A percentile compares a stretch with the other conserved stretches of the same genome.
These are phyloP conservation scores for Chascanopsetta lugubris DNA, from an alignment of 2,113 vertebrate species.

Conservation along the genomic window DNA sequence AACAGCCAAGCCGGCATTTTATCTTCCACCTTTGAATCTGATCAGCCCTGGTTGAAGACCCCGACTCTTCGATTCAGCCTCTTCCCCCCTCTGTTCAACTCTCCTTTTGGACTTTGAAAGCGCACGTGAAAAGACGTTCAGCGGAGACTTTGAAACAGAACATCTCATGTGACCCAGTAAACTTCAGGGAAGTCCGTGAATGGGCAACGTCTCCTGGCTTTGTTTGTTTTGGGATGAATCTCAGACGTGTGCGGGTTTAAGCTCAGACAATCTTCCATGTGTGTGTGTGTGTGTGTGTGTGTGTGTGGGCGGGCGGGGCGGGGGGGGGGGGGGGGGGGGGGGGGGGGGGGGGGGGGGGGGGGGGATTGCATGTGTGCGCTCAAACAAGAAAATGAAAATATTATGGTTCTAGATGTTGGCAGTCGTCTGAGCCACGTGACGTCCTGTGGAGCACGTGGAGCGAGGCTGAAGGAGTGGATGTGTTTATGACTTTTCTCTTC, in stretches of 20 bases:
- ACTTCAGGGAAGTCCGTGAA: constrained; percentile 37
- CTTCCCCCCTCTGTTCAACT: not conserved
- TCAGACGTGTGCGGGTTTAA: not conserved
- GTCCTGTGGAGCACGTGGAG: constrained; percentile 51
- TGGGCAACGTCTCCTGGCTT: constrained; percentile 16
- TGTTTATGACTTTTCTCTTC: constrained; percentile 32
- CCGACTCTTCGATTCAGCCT: not conserved
- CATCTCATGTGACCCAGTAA: constrained; percentile 26
- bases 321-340: not conserved
- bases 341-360: not conserved
- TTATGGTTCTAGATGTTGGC: constrained; percentile 63
- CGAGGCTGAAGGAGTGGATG: constrained; percentile 31
- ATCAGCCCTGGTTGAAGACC: constrained; percentile 9
- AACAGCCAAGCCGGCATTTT: constrained; percentile 15
- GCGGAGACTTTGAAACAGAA: constrained; percentile 5
- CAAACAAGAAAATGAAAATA: constrained; percentile 55
- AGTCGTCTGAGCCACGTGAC: constrained; percentile 55
- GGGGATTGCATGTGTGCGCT: constrained; percentile 1
- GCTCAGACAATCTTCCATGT: constrained; percentile 4
- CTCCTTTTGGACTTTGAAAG: constrained; percentile 3
- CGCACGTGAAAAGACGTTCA: not conserved
- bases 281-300: constrained; percentile 14
- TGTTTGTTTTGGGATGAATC: constrained; percentile 49
- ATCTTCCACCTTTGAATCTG: not conserved
- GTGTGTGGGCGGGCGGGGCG: not conserved